Evolutionary conservation across 2,888 invertebrate genomes (phyloP), one percentile per base, ranked within the genome.

Genomic region (Hemicrepidius hirtus): DNA sequence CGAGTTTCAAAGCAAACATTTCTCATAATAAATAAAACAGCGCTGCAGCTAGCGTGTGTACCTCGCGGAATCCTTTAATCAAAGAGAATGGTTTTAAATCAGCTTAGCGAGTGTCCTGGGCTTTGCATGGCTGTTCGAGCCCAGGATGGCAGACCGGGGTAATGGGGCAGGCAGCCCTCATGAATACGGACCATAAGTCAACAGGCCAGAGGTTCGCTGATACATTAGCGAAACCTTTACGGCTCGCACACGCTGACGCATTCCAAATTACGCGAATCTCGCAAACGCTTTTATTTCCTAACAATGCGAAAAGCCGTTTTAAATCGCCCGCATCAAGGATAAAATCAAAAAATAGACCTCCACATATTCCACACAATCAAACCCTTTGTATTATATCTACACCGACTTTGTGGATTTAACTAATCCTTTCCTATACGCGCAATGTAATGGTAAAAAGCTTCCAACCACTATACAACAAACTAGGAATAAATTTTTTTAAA

Each of bases 31-130:
- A 78, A 79, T 79, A 78, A 79, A 79, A 73, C 78, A 71, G 77
- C 78, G 77, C 75, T 75, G 73, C 71, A 75, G 75, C 64, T 77
- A 74, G 77, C 79, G 77, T 76, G 76, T 75, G 75, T 77, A 44
- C 53, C 49, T 62, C 65, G 66, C 44, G 71, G 75, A 79, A 80
- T 80, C 80, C 80, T 80, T 82, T 82, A 81, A 81, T 82, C 82
- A 82, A 79, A 80, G 79, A 80, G 80, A 82, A 81, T 79, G 80
- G 80, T 80, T 82, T 81, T 81, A 82, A 82, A 82, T 82, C 81
- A 80, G 82, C 81, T 82, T 82, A 82, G 77, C 75, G 78, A 74
- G 66, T 70, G 72, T 73, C 62, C 69, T 68, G 71, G 68, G 74
- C 75, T 74, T 76, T 77, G 77, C 77, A 72, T 78, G 75, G 73